Evolutionary conservation across 2,888 invertebrate species (phyloP), one percentile per base, ranked within the genome.

Genomic region (Chloroclystis v-ata): DNA sequence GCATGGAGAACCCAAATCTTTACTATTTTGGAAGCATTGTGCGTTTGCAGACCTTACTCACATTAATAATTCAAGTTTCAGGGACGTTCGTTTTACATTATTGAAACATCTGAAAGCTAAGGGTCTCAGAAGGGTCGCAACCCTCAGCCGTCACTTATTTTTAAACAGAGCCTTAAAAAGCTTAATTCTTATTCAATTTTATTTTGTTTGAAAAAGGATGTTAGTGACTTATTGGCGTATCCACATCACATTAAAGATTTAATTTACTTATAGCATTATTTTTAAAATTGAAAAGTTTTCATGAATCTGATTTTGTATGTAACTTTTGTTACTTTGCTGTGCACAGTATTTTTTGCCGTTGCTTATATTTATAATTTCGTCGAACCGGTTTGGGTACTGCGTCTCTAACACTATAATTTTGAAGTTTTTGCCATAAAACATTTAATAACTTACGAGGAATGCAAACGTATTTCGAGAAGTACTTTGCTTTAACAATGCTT

Each of bases 81-180:
- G 28, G 37, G 20, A 32, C 30, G 43, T 10, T 30, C n/a, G 13
- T 26, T 45, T 12, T 49, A 6, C 28, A 38, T 45, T 42, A 49
- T 45, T 45, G 30, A 49, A 16, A 26, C 28, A 32, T 28, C 37
- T 38, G 28, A 44, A 40, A 43, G 43, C 30, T 39, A 29, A 39
- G 25, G 33, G 24, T 32, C 20, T 20, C n/a, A n/a, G n/a, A n/a
- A n/a, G n/a, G n/a, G n/a, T n/a, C n/a, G n/a, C n/a, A n/a, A n/a
- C n/a, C n/a, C n/a, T n/a, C n/a, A n/a, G n/a, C n/a, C n/a, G n/a
- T n/a, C n/a, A n/a, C n/a, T n/a, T n/a, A n/a, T n/a, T n/a, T n/a
- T n/a, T n/a, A n/a, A n/a, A n/a, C n/a, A n/a, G n/a, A n/a, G n/a
- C n/a, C n/a, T n/a, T n/a, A n/a, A n/a, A n/a, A n/a, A n/a, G n/a